phyloP scores from a whole-genome alignment of 2,888 invertebrate genomes.

The Yponomeuta evonymella region DNA sequence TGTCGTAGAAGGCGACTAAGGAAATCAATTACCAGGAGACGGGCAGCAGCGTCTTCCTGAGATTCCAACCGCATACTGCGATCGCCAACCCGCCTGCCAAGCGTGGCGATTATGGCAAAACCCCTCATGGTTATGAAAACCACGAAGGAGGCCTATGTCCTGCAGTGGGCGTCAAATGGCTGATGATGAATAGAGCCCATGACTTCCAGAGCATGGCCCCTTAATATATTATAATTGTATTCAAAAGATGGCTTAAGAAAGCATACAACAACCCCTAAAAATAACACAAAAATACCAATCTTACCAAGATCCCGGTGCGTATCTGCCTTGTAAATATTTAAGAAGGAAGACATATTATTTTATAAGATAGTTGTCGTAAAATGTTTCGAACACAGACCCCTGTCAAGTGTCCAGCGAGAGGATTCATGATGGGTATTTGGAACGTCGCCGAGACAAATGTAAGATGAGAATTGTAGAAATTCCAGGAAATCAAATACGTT shows the following conservation, averaged over 20 bases:
- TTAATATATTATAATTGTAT: no score
- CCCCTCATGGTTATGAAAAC: no score
- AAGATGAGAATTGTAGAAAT: constrained; percentile 28
- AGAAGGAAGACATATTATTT: neutral
- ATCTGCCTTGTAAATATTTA: constrained; percentile 12
- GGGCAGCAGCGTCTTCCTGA: no score
- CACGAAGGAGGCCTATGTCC: no score
- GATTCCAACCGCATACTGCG: no score
- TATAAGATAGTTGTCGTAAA: constrained; percentile 12
- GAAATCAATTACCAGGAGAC: no score
- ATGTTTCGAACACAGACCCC: constrained; percentile 11
- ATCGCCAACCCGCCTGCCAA: no score
- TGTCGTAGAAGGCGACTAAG: no score
- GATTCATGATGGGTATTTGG: constrained; percentile 16
- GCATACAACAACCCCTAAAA: neutral
- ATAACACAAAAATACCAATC: neutral
- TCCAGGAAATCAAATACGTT: constrained; percentile 32
- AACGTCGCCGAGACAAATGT: constrained; percentile 7
- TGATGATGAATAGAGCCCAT: no score
- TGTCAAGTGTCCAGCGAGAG: constrained; percentile 14
- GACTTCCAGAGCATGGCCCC: no score
- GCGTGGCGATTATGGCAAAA: no score
- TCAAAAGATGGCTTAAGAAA: neutral
- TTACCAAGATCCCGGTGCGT: neutral
- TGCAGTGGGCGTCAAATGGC: no score